Evolutionary conservation across 2,888 invertebrate genomes (phyloP).

Genomic region (Platypus cylindrus): DNA sequence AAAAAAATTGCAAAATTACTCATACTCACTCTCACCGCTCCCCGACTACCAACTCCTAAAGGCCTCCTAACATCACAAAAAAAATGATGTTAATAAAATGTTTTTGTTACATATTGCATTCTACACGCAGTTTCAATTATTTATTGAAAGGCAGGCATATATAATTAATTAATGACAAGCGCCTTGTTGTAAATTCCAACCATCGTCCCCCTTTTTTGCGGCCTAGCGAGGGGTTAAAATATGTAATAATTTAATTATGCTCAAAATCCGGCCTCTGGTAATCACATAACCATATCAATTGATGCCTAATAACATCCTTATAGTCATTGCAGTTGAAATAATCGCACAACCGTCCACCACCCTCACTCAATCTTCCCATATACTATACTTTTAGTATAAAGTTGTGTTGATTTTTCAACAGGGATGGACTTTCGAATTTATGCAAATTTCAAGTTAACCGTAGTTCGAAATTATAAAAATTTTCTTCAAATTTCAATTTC

Average conservation of each 20-base stretch:
- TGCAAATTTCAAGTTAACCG: no score
- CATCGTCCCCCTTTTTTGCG: constrained; percentile 9
- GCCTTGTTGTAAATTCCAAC: neutral
- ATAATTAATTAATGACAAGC: neutral
- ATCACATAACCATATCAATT: constrained; percentile 37
- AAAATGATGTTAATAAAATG: no score
- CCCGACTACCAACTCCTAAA: no score
- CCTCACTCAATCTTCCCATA: no score
- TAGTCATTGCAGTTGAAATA: constrained; percentile 24
- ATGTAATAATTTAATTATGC: constrained; percentile 28
- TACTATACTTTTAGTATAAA: no score
- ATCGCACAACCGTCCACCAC: no score
- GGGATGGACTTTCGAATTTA: constrained; percentile 5
- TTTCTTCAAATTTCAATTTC: no score
- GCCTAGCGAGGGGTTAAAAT: constrained; percentile 15
- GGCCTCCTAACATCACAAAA: no score
- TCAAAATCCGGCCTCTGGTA: constrained; percentile 27
- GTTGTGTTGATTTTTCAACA: constrained; percentile 15
- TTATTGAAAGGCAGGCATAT: neutral
- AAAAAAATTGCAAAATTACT: no score
- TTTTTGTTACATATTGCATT: neutral
- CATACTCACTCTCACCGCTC: no score
- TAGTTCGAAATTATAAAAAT: no score
- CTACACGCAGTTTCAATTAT: neutral
- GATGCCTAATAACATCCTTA: constrained; percentile 36